Evolutionary conservation across 2,888 invertebrate genomes (phyloP).

Genomic region (Xanthorhoe designata): DNA sequence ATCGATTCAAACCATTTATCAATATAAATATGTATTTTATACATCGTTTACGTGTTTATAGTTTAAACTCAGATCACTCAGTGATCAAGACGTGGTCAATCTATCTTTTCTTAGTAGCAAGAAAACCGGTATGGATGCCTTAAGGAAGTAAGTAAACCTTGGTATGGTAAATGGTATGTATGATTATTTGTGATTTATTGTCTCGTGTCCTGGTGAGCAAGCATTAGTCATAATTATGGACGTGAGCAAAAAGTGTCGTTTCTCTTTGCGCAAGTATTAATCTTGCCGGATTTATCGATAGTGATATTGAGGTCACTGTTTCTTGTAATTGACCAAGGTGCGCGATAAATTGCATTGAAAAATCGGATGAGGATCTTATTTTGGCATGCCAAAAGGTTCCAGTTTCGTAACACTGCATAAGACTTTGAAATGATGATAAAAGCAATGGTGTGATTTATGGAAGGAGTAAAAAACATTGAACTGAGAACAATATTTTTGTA

Average conservation of each 20-base stretch:
- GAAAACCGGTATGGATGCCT: constrained; percentile 59
- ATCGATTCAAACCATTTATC: constrained; percentile 39
- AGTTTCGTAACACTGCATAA: background rate
- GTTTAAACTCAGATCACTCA: constrained; percentile 36
- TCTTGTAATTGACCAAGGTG: constrained; percentile 35
- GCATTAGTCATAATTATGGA: constrained; percentile 61
- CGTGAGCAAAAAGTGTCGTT: constrained; percentile 48
- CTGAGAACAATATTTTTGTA: background rate
- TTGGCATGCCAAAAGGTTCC: constrained; percentile 9
- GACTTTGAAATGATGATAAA: background rate
- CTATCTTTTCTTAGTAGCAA: constrained; percentile 61
- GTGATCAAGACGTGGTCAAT: constrained; percentile 71
- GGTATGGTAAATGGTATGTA: constrained; percentile 62
- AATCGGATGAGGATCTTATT: constrained; percentile 25
- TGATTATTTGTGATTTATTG: constrained; percentile 66
- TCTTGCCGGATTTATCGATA: constrained; percentile 42
- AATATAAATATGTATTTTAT: constrained; percentile 27
- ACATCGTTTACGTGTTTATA: constrained; percentile 35
- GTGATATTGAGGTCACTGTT: constrained; percentile 40
- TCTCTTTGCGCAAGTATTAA: constrained; percentile 45
- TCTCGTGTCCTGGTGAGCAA: constrained; percentile 48
- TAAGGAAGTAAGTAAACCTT: constrained; percentile 67
- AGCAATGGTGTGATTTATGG: background rate
- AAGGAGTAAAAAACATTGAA: background rate
- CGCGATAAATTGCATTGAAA: constrained; percentile 33